Conservation (phyloP, 2,797 vertebrate genomes). For the Enteromius viviparus region DNA sequence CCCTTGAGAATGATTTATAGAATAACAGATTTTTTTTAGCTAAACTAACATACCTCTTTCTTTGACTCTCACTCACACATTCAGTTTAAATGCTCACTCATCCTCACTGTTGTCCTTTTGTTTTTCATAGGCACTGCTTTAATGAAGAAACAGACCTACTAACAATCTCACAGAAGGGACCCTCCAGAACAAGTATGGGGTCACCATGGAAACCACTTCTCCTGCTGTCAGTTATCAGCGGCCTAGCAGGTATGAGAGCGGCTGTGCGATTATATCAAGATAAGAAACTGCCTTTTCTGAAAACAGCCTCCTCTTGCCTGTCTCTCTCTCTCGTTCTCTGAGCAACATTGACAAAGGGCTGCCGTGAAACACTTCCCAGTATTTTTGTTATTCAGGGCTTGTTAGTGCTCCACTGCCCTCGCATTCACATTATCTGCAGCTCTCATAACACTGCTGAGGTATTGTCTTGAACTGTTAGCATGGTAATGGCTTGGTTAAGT, state of each 20-base stretch:
- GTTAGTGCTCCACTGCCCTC: slow-evolving; percentile 19
- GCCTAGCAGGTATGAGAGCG: slow-evolving; percentile 88
- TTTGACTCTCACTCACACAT: neutral
- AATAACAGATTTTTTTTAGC: neutral
- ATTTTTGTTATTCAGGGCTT: slow-evolving; percentile 13
- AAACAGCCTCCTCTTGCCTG: slow-evolving; percentile 15
- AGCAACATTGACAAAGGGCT: slow-evolving; percentile 3
- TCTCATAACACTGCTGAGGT: slow-evolving; percentile 1
- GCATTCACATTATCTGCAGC: slow-evolving; percentile 5
- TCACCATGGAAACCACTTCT: slow-evolving; percentile 92
- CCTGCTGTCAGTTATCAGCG: slow-evolving; percentile 86
- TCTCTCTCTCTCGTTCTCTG: neutral
- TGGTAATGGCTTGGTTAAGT: slow-evolving; percentile 44
- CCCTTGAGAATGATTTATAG: neutral
- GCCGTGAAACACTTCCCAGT: neutral
- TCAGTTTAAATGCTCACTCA: slow-evolving; percentile 32
- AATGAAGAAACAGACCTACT: slow-evolving; percentile 86
- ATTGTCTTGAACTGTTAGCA: slow-evolving; percentile 30
- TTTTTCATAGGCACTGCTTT: slow-evolving; percentile 82
- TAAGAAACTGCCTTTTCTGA: slow-evolving; percentile 37
- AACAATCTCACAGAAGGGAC: slow-evolving; percentile 77
- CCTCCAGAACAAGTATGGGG: slow-evolving; percentile 86
- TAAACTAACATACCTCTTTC: neutral
- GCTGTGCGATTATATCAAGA: slow-evolving; percentile 43
- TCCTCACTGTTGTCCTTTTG: slow-evolving; percentile 63